phyloP scores from a whole-genome alignment of 1,140 invertebrate genomes.

The Danaus plexippus region DNA sequence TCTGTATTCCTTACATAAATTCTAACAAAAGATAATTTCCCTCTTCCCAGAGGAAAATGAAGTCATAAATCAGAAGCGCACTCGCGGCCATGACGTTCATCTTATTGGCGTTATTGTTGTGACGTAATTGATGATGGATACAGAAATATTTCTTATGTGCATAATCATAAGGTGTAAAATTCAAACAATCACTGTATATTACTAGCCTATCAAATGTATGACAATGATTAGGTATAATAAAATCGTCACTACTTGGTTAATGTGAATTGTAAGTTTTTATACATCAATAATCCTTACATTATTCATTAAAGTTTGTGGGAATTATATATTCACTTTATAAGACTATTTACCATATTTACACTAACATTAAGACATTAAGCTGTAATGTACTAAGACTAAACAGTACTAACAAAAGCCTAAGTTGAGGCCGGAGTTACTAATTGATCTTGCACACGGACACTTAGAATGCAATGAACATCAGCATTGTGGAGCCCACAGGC shows the following conservation, averaged over 20 bases:
- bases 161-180: too few relatives aligned
- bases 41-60: slow-evolving; percentile 30
- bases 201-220: too few relatives aligned
- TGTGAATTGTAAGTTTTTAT: too few relatives aligned
- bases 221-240: too few relatives aligned
- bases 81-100: slow-evolving; percentile 31
- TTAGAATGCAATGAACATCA: slow-evolving; percentile 3
- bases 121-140: slow-evolving; percentile 18
- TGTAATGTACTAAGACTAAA: not conserved
- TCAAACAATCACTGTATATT: too few relatives aligned
- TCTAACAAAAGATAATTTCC: slow-evolving; percentile 33
- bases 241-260: too few relatives aligned
- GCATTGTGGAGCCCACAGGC: too few relatives aligned
- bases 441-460: slow-evolving; percentile 24
- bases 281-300: too few relatives aligned
- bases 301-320: too few relatives aligned
- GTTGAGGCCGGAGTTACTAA: slow-evolving; percentile 20
- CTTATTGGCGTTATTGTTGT: slow-evolving; percentile 32
- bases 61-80: slow-evolving; percentile 30
- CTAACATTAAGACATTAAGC: too few relatives aligned
- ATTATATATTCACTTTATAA: too few relatives aligned
- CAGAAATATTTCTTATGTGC: slow-evolving; percentile 9
- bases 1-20: slow-evolving; percentile 31
- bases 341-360: too few relatives aligned
- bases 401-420: slow-evolving; percentile 17